Evolutionary conservation across 2,888 invertebrate genomes (phyloP), one percentile per base, ranked within the genome.

Genomic region (Polyploca ridens): DNA sequence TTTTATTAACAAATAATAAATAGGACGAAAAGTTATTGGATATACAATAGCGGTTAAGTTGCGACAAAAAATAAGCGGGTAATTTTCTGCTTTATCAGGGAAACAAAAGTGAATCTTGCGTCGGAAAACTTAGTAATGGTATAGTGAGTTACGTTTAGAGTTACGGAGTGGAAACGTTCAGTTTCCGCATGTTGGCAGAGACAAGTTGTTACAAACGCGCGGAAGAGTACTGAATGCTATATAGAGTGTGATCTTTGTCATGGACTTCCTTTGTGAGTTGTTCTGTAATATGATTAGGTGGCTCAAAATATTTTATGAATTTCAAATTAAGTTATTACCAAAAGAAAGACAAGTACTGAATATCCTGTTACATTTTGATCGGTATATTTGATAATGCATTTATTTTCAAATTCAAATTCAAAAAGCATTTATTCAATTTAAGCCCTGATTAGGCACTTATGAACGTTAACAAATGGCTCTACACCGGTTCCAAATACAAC

Each of bases 131-230:
- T 13, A 3, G 11, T 41, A 41, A 38, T 19, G 61, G 61, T 41
- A 61, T 33, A 38, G 61, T 61, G 41, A 61, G 61, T 61, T 60
- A 60, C 41, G 41, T 60, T 49, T 49, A 4, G 38, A 60, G 41
- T 60, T 14, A 61, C 41, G 8, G 27, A 61, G 61, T 61, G 61
- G 61, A 61, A 61, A 61, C 41, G 61, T 19, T 54, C 41, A 41
- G 41, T 19, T 61, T 61, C 61, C 61, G 54, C 19, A 14, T 5
- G 61, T 61, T 61, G 41, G 61, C 61, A 41, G 61, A 41, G 41
- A 41, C 19, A 41, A 61, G 41, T 41, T 44, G 41, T 61, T 41
- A 61, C 27, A 27, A 38, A 44, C 61, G 61, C 41, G 41, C 14
- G 44, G 44, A 19, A 54, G 54, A 54, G 54, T 19, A 54, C 54